Evolutionary conservation across 1,140 invertebrate genomes (phyloP).

Genomic region (Cyclargus thomasi): DNA sequence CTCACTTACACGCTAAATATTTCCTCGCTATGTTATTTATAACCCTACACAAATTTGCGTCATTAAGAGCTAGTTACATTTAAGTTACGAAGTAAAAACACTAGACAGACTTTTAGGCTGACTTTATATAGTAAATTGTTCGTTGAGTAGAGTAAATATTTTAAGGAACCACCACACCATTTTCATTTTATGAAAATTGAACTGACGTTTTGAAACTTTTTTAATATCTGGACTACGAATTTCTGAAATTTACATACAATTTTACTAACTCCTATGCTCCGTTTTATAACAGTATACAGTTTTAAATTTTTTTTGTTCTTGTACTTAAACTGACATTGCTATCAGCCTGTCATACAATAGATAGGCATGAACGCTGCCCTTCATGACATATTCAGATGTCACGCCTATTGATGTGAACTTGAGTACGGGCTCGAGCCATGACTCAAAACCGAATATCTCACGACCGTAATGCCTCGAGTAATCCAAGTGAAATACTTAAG

Average conservation of each 20-base stretch:
- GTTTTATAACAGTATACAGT: no score
- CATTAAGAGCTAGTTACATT: neutral
- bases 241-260: no score
- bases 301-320: no score
- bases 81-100: neutral
- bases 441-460: slow-evolving; percentile 47
- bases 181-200: no score
- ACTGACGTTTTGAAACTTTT: no score
- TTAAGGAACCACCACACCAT: no score
- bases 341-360: no score
- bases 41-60: neutral
- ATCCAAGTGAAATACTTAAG: slow-evolving; percentile 30
- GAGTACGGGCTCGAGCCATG: slow-evolving; percentile 35
- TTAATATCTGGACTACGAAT: no score
- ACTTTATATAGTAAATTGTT: no score
- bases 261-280: no score
- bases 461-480: slow-evolving; percentile 27
- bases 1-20: slow-evolving; percentile 1
- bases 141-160: no score
- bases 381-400: slow-evolving; percentile 41
- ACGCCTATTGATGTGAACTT: slow-evolving; percentile 11
- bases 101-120: neutral
- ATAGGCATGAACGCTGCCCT: slow-evolving; percentile 25
- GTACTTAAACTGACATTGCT: no score
- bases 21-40: neutral